phyloP scores from a whole-genome alignment of 2,113 vertebrate genomes.

The Varanus komodoensis region DNA sequence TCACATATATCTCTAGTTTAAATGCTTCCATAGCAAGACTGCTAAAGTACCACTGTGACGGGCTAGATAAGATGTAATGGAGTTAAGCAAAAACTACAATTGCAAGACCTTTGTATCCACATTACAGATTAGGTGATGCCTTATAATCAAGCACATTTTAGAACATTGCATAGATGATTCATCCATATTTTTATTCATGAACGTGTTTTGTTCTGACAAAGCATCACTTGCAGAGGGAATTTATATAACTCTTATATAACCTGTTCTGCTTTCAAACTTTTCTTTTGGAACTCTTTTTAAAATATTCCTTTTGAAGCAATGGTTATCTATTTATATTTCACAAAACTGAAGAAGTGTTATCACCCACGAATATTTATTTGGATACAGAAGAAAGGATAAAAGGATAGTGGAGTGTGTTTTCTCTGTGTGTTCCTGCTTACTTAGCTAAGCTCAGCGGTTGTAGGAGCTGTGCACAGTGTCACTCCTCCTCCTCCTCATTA shows the following conservation, averaged over 20 bases:
- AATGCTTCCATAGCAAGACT: background rate
- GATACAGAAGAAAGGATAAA: background rate
- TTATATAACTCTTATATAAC: slow-evolving; percentile 25
- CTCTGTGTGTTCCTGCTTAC: background rate
- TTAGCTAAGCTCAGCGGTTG: background rate
- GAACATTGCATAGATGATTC: background rate
- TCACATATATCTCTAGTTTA: background rate
- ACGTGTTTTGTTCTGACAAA: slow-evolving; percentile 22
- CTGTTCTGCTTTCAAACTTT: background rate
- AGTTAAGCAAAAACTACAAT: slow-evolving; percentile 25
- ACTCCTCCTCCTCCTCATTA: background rate
- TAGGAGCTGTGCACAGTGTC: too few species aligned
- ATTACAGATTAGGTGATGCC: slow-evolving; percentile 6
- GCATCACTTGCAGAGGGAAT: background rate
- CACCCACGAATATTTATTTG: background rate
- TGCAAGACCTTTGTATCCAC: slow-evolving; percentile 12
- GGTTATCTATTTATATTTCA: background rate
- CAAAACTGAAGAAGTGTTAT: background rate
- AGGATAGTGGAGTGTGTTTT: background rate
- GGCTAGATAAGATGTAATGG: background rate
- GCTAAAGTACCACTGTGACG: background rate
- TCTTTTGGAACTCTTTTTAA: slow-evolving; percentile 32
- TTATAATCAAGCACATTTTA: slow-evolving; percentile 33
- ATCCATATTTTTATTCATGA: background rate
- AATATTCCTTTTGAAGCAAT: slow-evolving; percentile 1